Conservation (phyloP, 2,113 vertebrate genomes). For the Cranoglanis bouderius region DNA sequence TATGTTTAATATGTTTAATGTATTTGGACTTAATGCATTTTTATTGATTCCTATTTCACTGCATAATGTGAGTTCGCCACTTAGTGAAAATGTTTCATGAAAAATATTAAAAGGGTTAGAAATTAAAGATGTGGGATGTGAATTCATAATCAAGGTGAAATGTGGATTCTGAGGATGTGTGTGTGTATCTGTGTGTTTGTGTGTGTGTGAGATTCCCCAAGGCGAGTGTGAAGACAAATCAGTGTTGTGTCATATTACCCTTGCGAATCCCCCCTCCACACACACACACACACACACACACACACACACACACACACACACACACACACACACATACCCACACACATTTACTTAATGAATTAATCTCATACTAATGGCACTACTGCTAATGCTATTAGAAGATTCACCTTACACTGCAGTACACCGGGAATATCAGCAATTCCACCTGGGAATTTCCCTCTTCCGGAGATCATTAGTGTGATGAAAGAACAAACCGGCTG, state of each 20-base stretch:
- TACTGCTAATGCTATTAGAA: constrained; percentile 48
- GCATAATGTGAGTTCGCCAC: too few relatives aligned
- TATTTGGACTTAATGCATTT: not conserved
- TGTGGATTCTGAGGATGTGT: constrained; percentile 9
- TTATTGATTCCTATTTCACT: not conserved
- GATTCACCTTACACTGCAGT: constrained; percentile 36
- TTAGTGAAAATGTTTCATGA: not conserved
- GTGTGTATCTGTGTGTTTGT: constrained; percentile 14
- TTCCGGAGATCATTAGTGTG: constrained; percentile 7
- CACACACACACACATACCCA: not conserved
- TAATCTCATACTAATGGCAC: constrained; percentile 46
- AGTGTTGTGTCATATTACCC: constrained; percentile 40
- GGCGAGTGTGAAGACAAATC: constrained; percentile 26
- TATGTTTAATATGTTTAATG: too few relatives aligned
- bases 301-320: constrained; percentile 2
- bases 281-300: constrained; percentile 23
- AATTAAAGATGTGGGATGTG: not conserved
- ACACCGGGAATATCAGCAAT: constrained; percentile 27
- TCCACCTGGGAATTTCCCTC: constrained; percentile 29
- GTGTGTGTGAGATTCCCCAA: constrained; percentile 24
- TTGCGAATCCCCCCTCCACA: not conserved
- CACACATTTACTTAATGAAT: constrained; percentile 48
- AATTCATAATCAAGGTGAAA: not conserved
- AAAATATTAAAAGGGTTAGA: not conserved
- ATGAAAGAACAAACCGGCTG: not conserved